These are phyloP conservation scores for Alviniconcha marisindica DNA, from an alignment of 1,140 invertebrate species.

Conservation along the genomic window DNA sequence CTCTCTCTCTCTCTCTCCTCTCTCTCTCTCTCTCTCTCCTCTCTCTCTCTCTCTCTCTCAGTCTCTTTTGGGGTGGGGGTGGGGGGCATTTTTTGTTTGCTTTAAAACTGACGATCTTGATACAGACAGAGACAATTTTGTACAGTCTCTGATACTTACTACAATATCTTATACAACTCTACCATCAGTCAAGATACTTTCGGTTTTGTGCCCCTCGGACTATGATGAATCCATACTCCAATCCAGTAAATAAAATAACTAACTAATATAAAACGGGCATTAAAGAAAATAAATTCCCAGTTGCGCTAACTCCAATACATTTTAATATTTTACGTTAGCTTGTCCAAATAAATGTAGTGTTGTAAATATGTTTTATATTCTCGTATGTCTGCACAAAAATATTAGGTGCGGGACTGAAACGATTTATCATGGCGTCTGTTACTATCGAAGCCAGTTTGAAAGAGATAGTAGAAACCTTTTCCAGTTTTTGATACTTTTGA, in stretches of 20 bases:
- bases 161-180: not conserved
- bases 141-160: not conserved
- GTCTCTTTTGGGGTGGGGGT: not conserved
- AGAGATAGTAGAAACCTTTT: not conserved
- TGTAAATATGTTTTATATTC: not conserved
- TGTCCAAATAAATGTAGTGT: not conserved
- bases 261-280: too few relatives aligned
- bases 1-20: not conserved
- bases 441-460: conserved; percentile 25
- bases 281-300: too few relatives aligned
- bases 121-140: too few relatives aligned
- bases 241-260: not conserved
- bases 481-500: not conserved
- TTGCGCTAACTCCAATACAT: too few relatives aligned
- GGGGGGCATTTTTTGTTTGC: too few relatives aligned
- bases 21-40: not conserved
- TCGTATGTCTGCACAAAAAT: too few relatives aligned
- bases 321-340: too few relatives aligned
- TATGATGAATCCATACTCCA: not conserved
- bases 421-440: conserved; percentile 35
- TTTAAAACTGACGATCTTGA: too few relatives aligned
- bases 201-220: not conserved
- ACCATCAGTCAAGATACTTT: not conserved
- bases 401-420: not conserved
- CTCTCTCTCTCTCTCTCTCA: not conserved